These are phyloP conservation scores for Anser brachyrhynchus DNA, from an alignment of 2,113 vertebrate species.

Conservation along the genomic window DNA sequence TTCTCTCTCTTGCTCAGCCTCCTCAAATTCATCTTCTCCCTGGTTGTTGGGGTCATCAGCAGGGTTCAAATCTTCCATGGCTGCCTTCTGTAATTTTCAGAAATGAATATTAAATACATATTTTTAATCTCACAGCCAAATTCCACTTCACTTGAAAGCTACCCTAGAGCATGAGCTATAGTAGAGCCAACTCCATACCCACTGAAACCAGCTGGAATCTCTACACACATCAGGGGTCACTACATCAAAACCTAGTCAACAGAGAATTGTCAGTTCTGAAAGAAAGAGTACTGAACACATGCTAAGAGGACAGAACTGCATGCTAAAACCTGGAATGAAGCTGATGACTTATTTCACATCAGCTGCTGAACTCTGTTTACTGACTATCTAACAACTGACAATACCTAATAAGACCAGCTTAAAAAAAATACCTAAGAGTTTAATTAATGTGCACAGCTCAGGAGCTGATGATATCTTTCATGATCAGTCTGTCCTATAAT, in stretches of 20 bases:
- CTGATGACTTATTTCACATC: neutral
- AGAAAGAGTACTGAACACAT: neutral
- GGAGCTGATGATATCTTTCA: neutral
- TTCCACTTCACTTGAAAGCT: neutral
- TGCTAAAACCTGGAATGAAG: neutral
- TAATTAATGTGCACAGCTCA: neutral
- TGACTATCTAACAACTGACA: neutral
- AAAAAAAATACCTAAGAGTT: neutral
- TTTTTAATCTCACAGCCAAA: neutral
- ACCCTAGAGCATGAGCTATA: neutral
- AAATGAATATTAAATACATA: neutral
- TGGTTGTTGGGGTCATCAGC: constrained; percentile 98
- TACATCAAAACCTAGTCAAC: neutral
- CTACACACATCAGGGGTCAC: neutral
- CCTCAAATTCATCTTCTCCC: constrained; percentile 97
- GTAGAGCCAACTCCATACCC: neutral
- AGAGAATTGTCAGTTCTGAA: neutral
- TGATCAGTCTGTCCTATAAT: neutral
- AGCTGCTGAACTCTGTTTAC: neutral
- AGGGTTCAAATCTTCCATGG: constrained; percentile 87
- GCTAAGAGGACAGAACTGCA: no score
- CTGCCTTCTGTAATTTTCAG: constrained; percentile 75
- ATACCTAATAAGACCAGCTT: neutral
- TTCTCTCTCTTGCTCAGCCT: constrained; percentile 88
- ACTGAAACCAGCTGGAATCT: neutral